Evolutionary conservation across 2,888 invertebrate species (phyloP), one percentile per base, ranked within the genome.

Genomic region (Leptinotarsa tumamoca): DNA sequence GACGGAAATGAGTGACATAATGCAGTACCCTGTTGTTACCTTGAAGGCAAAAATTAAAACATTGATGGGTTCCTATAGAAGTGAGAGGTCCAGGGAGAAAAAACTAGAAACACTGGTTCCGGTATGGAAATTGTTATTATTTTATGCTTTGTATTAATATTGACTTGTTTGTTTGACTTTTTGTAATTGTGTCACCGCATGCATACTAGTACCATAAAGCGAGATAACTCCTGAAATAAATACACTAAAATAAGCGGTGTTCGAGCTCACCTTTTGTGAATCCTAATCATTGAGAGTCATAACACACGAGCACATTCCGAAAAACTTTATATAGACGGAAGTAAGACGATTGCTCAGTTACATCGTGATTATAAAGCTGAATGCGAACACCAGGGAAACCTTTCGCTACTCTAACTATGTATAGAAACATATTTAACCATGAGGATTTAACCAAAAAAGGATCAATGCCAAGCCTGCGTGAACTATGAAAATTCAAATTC

Each of bases 381-480:
- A 23, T 75, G 75, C 49, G 72, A 68, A n/a, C 15, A 61, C 13
- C 43, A 58, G 15, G 52, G 52, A 56, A 75, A 75, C 50, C 21
- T 27, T 52, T 23, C 33, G 74, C 68, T 49, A 75, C 27, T 67
- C 49, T 75, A 5, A 71, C 74, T 52, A 71, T 61, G 52, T 75
- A 71, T 51, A 75, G 61, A 17, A 51, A 72, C 10, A 76, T 76
- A 33, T 73, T 76, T 43, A 73, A 73, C 50, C 13, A 72, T 52
- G 72, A 75, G 33, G 18, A 18, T 78, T 72, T 50, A 75, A 78
- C 67, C 78, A 33, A 78, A 78, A 50, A 78, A 78, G 67, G 78
- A 78, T 63, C 75, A 73, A 63, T 78, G 78, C 50, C 63, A 73
- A 23, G n/a, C 58, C 18, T 78, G 76, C 58, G 66, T 68, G 21